Percentiles rank a stretch among this genome's conserved stretches.
Evolutionary conservation across 2,113 vertebrate genomes (phyloP).

Genomic region (Aix galericulata): DNA sequence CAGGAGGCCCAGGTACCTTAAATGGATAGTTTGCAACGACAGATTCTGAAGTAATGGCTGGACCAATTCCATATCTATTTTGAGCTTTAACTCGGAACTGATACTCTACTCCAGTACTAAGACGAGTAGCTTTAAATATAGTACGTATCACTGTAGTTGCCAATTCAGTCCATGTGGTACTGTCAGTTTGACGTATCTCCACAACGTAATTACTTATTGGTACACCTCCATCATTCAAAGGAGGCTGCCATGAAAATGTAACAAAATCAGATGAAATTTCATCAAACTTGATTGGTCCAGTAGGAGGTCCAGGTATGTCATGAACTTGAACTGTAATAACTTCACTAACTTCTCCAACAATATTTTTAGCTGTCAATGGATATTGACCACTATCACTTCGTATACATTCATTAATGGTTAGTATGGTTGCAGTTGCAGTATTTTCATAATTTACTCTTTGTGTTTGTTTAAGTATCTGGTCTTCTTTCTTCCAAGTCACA

Average conservation of each 20-base stretch:
- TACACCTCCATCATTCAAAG: constrained; percentile 95
- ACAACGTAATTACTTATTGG: constrained; percentile 94
- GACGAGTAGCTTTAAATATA: constrained; percentile 89
- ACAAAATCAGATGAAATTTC: constrained; percentile 91
- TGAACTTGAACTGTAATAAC: constrained; percentile 90
- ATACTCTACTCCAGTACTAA: constrained; percentile 93
- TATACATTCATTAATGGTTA: constrained; percentile 89
- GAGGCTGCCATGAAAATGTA: constrained; percentile 92
- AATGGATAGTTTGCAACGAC: constrained; percentile 94
- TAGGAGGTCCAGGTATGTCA: constrained; percentile 94
- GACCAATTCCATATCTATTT: constrained; percentile 93
- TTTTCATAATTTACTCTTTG: constrained; percentile 90
- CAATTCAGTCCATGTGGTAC: constrained; percentile 90
- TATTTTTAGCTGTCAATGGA: constrained; percentile 91
- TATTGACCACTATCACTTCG: constrained; percentile 90
- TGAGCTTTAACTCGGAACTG: constrained; percentile 97
- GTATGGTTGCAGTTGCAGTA: constrained; percentile 87
- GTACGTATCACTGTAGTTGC: constrained; percentile 92
- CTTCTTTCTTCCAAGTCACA: constrained; percentile 94
- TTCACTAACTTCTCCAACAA: constrained; percentile 90
- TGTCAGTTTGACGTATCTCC: constrained; percentile 93
- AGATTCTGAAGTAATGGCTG: constrained; percentile 87
- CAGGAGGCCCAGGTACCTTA: constrained; percentile 93
- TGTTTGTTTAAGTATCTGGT: constrained; percentile 88
- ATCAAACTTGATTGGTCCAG: constrained; percentile 92